phyloP scores from a whole-genome alignment of 2,888 invertebrate genomes.

The Cordilura impudica region DNA sequence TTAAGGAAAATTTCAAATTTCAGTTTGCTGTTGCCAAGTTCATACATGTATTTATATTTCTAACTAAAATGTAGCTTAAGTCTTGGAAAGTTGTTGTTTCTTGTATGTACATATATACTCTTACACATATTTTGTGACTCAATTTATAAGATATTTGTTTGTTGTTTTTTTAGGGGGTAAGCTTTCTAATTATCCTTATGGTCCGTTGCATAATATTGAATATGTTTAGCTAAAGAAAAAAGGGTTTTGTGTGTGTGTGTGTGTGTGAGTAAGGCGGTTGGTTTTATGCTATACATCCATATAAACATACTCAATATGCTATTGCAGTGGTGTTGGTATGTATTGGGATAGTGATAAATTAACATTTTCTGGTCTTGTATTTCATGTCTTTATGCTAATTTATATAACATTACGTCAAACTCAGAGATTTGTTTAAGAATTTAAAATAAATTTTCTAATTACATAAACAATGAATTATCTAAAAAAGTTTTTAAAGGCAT shows the following conservation, averaged over 20 bases:
- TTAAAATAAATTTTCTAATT: too few species aligned
- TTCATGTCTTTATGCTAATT: too few species aligned
- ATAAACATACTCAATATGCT: not conserved
- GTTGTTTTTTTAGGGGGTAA: constrained; percentile 50
- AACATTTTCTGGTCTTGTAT: constrained; percentile 25
- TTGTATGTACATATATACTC: not conserved
- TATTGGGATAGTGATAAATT: constrained; percentile 37
- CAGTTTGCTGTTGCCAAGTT: constrained; percentile 58
- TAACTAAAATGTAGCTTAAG: constrained; percentile 7
- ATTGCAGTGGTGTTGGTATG: not conserved
- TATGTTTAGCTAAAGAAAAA: not conserved
- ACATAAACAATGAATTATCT: too few species aligned
- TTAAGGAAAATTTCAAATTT: constrained; percentile 53
- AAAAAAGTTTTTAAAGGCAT: too few species aligned
- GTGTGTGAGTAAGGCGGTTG: not conserved
- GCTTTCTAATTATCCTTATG: constrained; percentile 67
- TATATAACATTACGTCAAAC: too few species aligned
- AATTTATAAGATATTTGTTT: constrained; percentile 51
- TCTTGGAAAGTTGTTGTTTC: constrained; percentile 4
- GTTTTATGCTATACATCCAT: not conserved
- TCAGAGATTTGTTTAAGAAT: too few species aligned
- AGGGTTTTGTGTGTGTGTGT: not conserved
- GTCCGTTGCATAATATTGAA: constrained; percentile 55
- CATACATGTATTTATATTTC: not conserved
- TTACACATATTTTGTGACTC: constrained; percentile 40